Base-by-base conservation (phyloP, 2,797 vertebrate genomes). In the Remorina albescens region DNA sequence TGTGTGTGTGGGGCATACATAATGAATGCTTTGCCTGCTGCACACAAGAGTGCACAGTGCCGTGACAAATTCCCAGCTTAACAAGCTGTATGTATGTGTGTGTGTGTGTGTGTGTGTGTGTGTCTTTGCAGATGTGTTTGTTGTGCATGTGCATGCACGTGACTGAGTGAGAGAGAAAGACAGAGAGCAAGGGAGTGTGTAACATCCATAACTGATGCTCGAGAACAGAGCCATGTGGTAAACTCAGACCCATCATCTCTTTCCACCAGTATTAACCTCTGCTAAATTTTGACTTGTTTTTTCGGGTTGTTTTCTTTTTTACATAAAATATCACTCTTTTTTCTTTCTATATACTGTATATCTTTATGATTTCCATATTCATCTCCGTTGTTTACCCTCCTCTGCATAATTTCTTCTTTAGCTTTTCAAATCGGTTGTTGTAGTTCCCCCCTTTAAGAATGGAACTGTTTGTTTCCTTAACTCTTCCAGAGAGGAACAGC, bases 21-120 rank as follows among this genome's bases (percentile, higher is more conserved):
- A 92, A 92, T 92, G 80, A 80, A 92, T 90, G 89, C 79, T 62
- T 59, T 83, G 75, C 81, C 81, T 86, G 76, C 81, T 63, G 21
- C 68, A 80, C 85, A 89, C 67, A 75, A 49, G 80, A 76, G 78
- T 56, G 63, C 76, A 72, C 76, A 86, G 68, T 37, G 65, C 85
- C 26, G n/a, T 44, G 68, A 91, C 88, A 85, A 87, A 90, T 87
- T 84, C 82, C 82, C 82, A 81, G 74, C 58, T 80, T 86, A 86
- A 88, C 84, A 86, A 79, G 79, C 61, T 77, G 49, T 28, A 47
- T 36, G 73, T 81, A 73, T 73, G 65, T 65, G 74, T 73, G 55
- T 63, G 44, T 44, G 56, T 66, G 53, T 73, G 65, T 65, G 74
- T 73, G 55, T 63, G 44, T 44, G 56, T 66, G 53, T 56, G 56